These are phyloP conservation scores for Xestoiulus laeticollis DNA, from an alignment of 2,888 invertebrate species.

Conservation along the genomic window DNA sequence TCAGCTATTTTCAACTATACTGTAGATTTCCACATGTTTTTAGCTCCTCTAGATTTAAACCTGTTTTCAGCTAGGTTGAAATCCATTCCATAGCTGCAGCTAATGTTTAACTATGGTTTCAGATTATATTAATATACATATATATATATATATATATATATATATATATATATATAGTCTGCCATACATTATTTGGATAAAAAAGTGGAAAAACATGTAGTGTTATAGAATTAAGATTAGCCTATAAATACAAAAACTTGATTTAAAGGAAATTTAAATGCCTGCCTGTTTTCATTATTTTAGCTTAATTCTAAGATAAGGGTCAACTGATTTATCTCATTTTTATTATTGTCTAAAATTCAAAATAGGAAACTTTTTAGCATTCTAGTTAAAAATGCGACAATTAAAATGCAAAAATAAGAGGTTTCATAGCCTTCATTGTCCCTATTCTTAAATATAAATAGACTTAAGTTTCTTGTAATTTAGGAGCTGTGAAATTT, in stretches of 20 bases:
- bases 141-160: too few relatives aligned
- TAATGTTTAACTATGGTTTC: too few relatives aligned
- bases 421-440: not conserved
- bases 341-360: not conserved
- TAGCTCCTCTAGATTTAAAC: too few relatives aligned
- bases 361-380: not conserved
- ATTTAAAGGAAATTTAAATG: not conserved
- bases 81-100: too few relatives aligned
- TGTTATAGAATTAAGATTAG: not conserved
- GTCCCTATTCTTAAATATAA: not conserved
- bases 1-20: too few relatives aligned
- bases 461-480: not conserved
- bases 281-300: not conserved
- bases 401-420: constrained; percentile 3
- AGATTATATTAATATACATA: too few relatives aligned
- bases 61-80: too few relatives aligned
- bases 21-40: too few relatives aligned
- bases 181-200: not conserved
- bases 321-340: not conserved
- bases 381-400: not conserved
- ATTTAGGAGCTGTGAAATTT: not conserved
- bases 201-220: not conserved
- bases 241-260: not conserved
- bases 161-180: too few relatives aligned
- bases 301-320: constrained; percentile 28